Conservation (phyloP, 2,113 vertebrate species). For the Prinia subflava region DNA sequence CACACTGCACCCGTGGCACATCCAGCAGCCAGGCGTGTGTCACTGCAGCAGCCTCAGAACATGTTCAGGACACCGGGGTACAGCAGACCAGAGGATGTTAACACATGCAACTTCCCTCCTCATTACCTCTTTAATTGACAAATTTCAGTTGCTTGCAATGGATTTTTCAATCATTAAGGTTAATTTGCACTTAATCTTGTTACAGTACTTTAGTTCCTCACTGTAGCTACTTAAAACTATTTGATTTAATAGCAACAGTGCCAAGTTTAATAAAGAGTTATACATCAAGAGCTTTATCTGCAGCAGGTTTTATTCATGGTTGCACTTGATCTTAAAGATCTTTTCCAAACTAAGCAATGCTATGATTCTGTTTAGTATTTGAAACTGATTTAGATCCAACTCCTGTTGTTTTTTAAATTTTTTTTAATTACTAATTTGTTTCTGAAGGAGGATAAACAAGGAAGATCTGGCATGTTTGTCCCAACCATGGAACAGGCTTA, state of each 20-base stretch:
- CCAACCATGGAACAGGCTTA: not conserved
- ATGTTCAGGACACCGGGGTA: accelerated
- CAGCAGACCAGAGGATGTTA: not conserved
- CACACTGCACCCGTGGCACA: not conserved
- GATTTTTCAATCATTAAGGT: not conserved
- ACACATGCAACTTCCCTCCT: not conserved
- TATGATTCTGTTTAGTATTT: not conserved
- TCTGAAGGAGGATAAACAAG: not conserved
- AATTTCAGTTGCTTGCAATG: not conserved
- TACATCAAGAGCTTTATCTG: not conserved
- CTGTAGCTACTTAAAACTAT: not conserved
- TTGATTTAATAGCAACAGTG: slow-evolving; percentile 3
- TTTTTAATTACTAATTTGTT: not conserved
- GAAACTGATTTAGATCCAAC: not conserved
- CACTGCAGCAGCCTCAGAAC: not conserved
- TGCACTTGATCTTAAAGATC: not conserved
- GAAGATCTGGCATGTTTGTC: not conserved
- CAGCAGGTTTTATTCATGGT: not conserved
- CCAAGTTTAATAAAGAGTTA: not conserved
- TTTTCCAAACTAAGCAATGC: not conserved
- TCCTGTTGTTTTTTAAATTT: not conserved
- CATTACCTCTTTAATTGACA: not conserved
- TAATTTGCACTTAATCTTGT: slow-evolving; percentile 44
- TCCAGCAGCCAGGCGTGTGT: not conserved
- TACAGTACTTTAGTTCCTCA: slow-evolving; percentile 4